phyloP scores from a whole-genome alignment of 2,888 invertebrate genomes.

The Heterodera filipjevi region DNA sequence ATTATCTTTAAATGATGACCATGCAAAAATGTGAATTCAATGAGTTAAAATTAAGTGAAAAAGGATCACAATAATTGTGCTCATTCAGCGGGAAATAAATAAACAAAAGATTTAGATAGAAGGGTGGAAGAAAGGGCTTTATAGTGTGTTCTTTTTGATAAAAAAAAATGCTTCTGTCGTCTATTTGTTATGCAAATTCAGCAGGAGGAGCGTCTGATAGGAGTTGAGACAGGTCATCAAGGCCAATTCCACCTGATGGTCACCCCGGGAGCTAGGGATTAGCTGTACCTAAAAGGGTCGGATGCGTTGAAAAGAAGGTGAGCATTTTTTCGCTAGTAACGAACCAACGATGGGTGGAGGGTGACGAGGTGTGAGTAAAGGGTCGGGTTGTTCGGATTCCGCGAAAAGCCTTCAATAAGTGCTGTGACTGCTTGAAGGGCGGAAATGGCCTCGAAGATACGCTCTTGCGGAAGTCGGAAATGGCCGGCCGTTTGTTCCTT shows the following conservation, averaged over 20 bases:
- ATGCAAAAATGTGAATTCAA: background rate
- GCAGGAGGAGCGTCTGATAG: slow-evolving; percentile 59
- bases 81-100: background rate
- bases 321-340: no score
- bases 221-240: slow-evolving; percentile 58
- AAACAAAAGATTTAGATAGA: background rate
- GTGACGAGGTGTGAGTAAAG: slow-evolving; percentile 59
- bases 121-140: background rate
- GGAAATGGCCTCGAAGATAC: slow-evolving; percentile 55
- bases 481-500: slow-evolving; percentile 54
- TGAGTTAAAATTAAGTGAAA: background rate
- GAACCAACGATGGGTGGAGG: slow-evolving; percentile 43
- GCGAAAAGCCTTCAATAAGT: slow-evolving; percentile 56
- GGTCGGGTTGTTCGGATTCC: slow-evolving; percentile 37
- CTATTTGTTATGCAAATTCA: slow-evolving; percentile 45
- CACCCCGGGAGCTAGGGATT: slow-evolving; percentile 55
- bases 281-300: slow-evolving; percentile 34
- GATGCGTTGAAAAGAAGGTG: no score
- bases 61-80: slow-evolving; percentile 1
- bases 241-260: slow-evolving; percentile 53
- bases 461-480: slow-evolving; percentile 51
- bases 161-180: background rate
- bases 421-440: slow-evolving; percentile 60
- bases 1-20: background rate
- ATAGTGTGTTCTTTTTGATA: background rate